Base-by-base conservation (phyloP, 53 echinoderm and acorn worm genomes). In the Antedon mediterranea region DNA sequence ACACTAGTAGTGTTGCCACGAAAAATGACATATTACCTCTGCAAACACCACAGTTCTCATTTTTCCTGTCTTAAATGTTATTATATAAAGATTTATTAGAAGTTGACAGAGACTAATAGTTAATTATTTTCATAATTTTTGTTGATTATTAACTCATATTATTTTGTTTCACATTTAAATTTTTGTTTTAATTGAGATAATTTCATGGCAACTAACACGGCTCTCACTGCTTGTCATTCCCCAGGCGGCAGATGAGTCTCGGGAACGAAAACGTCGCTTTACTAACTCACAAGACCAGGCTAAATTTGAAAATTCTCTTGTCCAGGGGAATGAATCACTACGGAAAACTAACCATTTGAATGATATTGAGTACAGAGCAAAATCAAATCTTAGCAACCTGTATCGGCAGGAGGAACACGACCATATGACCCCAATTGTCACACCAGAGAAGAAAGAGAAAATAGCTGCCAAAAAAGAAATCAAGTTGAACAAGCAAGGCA, bases 351-450 rank as follows among this genome's bases (percentile, higher is more conserved):
- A 81, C 32, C 83, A 89, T 77, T 28, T 79, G 0, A 84, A 87
- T 43, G 78, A 83, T 34, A 83, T 78, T 28, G 72, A 81, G 30
- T 79, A 75, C 37, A 85, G 86, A 1, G 83, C 87, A 29, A 83
- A 85, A 31, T 43, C 76, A 0, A 73, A 37, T 31, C 85, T 91
- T 30, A 43, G 79, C 8, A 82, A 89, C 72, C 79, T 95, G 32
- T 95, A 83, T 78, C 81, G 85, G 8, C 89, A 91, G 30, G 95
- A 95, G 72, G 83, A 84, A 30, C 95, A 95, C 32, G 91, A 95
- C 57, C 27, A 43, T 42, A 81, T 89, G 86, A 91, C 95, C 11
- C 91, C 91, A 26, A 91, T 93, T 43, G 77, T 93, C 76, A 93
- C 93, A 26, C 86, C 86, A 0, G 93, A 93, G 81, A 93, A 93